Evolutionary conservation across 2,888 invertebrate species (phyloP), one percentile per base, ranked within the genome.

Genomic region (Chrysolina oricalcia): DNA sequence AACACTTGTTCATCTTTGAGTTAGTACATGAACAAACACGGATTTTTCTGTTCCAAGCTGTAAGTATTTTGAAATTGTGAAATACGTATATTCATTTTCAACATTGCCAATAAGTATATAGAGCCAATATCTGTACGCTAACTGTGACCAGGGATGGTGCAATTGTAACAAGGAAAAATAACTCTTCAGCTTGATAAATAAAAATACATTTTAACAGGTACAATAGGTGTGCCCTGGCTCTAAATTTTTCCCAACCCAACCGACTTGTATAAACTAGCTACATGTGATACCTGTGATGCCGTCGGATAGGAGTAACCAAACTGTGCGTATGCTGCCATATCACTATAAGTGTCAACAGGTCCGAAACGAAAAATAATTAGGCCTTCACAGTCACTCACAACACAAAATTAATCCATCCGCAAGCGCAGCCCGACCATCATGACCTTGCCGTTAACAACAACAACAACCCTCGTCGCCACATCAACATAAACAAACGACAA

Each of bases 221-320:
- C n/a, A n/a, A n/a, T n/a, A n/a, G n/a, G n/a, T 27, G 27, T 27
- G 43, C 1, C 43, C 43, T 43, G 43, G 6, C 13, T 2, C 13
- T 13, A 43, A 9, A 15, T 15, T 43, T 13, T 43, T 5, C 15
- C 11, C 43, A 15, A 43, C 15, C 6, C 43, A 21, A 53, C 13
- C 3, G 5, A 21, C 9, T 3, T 21, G 13, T 11, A 53, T 21
- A 21, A 53, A 43, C 35, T 35, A 35, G 5, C 17, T 19, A 3
- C 17, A 19, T 17, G 27, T 17, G 43, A 65, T 91, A 97, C 96
- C 96, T 96, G 97, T 86, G 96, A 94, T 88, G 96, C 95, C 92
- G 96, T 93, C 92, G 96, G 95, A 92, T 96, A 96, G 87, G 95
- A 93, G 90, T 96, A 97, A 91, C 96, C 96, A 91, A 96, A 96